phyloP scores from a whole-genome alignment of 2,888 invertebrate species.

The Philereme vetulata region DNA sequence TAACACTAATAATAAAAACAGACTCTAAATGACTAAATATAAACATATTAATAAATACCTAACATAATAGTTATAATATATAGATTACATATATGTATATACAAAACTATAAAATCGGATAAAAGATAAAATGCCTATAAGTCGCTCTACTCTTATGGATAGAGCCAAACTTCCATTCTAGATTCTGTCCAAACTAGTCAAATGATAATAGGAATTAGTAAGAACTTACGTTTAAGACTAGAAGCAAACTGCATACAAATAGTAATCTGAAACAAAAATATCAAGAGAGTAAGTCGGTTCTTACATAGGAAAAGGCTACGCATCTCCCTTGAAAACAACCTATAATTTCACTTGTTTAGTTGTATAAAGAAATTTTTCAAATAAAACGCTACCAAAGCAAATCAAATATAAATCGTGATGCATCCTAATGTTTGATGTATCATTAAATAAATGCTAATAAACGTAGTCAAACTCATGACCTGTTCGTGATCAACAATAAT shows the following conservation, averaged over 20 bases:
- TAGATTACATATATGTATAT: too few relatives aligned
- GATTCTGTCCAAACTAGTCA: too few relatives aligned
- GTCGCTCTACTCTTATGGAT: too few relatives aligned
- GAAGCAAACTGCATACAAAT: constrained; percentile 60
- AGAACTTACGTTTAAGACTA: constrained; percentile 58
- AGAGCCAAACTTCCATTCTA: too few relatives aligned
- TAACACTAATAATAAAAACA: too few relatives aligned
- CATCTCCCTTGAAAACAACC: constrained; percentile 8
- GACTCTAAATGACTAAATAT: too few relatives aligned
- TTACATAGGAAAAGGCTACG: constrained; percentile 1
- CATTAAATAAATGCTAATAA: constrained; percentile 55
- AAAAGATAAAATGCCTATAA: too few relatives aligned
- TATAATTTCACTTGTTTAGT: constrained; percentile 25
- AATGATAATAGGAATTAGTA: constrained; percentile 1
- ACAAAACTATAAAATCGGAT: too few relatives aligned
- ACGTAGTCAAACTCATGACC: constrained; percentile 53
- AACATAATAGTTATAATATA: too few relatives aligned
- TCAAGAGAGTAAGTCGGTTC: constrained; percentile 14
- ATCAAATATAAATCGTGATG: constrained; percentile 64
- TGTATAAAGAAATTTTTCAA: constrained; percentile 48
- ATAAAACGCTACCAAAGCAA: constrained; percentile 45
- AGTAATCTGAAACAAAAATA: constrained; percentile 67
- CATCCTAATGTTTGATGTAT: constrained; percentile 53
- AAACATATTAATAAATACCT: too few relatives aligned
- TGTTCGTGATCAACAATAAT: constrained; percentile 51